phyloP scores from a whole-genome alignment of 1,140 invertebrate genomes.

The Apolygus lucorum region DNA sequence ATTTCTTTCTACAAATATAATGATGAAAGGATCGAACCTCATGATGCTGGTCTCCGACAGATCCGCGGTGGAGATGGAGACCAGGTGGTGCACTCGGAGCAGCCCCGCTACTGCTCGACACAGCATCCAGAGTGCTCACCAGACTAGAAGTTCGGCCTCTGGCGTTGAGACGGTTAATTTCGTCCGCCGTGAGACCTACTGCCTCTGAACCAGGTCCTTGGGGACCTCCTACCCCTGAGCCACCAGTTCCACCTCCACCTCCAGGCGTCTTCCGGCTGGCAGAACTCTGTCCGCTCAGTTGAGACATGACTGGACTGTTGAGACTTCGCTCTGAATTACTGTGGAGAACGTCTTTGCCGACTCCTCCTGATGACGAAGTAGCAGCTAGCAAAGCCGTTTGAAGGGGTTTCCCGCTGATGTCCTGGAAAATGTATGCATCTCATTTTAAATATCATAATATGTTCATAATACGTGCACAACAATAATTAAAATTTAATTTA shows the following conservation, averaged over 20 bases:
- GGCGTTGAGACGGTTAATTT: constrained; percentile 80
- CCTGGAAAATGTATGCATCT: constrained; percentile 45
- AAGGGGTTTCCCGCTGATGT: constrained; percentile 84
- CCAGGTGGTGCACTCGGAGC: constrained; percentile 46
- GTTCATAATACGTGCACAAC: no score
- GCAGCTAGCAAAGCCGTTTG: constrained; percentile 80
- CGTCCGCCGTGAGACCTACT: constrained; percentile 82
- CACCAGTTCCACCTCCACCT: constrained; percentile 38
- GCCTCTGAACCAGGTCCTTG: constrained; percentile 38
- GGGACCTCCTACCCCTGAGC: constrained; percentile 47
- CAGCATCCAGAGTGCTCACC: constrained; percentile 83
- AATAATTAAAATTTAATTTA: no score
- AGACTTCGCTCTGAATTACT: constrained; percentile 82
- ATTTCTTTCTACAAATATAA: no score
- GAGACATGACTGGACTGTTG: constrained; percentile 84
- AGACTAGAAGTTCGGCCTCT: constrained; percentile 76
- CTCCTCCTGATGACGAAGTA: constrained; percentile 73
- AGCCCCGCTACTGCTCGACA: constrained; percentile 80
- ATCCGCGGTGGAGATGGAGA: constrained; percentile 34
- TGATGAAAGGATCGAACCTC: no score
- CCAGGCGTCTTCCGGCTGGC: constrained; percentile 56
- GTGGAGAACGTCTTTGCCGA: constrained; percentile 69
- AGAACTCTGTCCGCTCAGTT: constrained; percentile 72
- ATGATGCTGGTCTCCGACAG: constrained; percentile 35
- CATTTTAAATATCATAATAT: no score